Evolutionary conservation across 1,140 invertebrate genomes (phyloP), one percentile per base, ranked within the genome.

Genomic region (Papilio helenus): DNA sequence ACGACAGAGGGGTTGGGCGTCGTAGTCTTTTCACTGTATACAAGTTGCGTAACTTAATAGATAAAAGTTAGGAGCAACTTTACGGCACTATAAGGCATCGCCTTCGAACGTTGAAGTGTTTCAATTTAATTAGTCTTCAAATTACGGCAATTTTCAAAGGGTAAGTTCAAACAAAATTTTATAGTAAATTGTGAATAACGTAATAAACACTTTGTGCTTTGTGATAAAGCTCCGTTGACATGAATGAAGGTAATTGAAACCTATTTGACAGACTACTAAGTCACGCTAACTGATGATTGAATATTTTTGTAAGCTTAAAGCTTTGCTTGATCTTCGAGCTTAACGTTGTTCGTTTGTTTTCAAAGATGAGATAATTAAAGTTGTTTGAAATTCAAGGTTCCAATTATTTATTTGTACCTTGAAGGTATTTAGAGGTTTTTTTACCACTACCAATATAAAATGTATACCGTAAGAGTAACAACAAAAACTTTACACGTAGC

Each of bases 101-200:
- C 61, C 26, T 34, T 68, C 61, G 26, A 34, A 68, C 61, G 26
- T 68, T 68, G 61, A 68, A 68, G 61, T 29, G 61, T 68, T 68
- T 68, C 61, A 68, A 68, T 68, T 68, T 68, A 68, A 68, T 68
- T 68, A 68, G 61, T 68, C 61, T 68, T 68, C 61, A 68, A 68
- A 29, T 68, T 68, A 68, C 61, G 61, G 61, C 61, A 68, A 68
- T 68, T 68, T 68, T 68, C 61, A 68, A 68, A 29, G 61, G 61
- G 23, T 68, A 68, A 68, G 61, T 68, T 68, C 61, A 68, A 68
- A 68, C 61, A 68, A 68, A 68, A 68, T 26, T 68, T 26, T 68
- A 29, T 68, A 68, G 26, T 34, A 68, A 68, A 34, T 68, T 68
- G 61, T 68, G 34, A 68, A 68, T 68, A 16, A 34, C 16, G 61